Evolutionary conservation across 2,113 vertebrate species (phyloP).

Genomic region (Junco hyemalis): DNA sequence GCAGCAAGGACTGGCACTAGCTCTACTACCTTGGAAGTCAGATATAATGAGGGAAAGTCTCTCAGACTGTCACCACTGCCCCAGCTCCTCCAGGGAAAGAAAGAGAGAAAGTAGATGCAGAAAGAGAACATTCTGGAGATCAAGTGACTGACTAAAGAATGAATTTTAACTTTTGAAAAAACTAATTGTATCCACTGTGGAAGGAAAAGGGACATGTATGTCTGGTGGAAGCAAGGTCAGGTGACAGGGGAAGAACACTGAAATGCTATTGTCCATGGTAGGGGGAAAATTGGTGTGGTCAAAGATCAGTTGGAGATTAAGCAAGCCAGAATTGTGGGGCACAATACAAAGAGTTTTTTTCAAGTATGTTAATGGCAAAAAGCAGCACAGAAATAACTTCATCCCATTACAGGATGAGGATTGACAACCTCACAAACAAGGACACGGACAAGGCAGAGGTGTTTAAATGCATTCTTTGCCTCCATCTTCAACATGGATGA

Average conservation of each 20-base stretch:
- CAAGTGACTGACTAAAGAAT: neutral
- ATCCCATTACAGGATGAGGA: neutral
- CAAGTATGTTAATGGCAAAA: neutral
- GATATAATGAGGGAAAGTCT: neutral
- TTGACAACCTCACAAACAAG: neutral
- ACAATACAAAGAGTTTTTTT: neutral
- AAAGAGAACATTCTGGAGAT: neutral
- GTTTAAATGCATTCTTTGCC: neutral
- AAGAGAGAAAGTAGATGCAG: neutral
- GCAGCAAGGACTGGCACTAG: neutral
- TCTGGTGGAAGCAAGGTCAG: neutral
- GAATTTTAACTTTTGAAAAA: neutral
- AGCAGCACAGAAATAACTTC: neutral
- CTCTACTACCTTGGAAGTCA: neutral
- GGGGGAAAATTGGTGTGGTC: neutral
- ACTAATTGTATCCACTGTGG: neutral
- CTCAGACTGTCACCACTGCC: neutral
- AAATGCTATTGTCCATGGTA: neutral
- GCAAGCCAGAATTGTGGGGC: neutral
- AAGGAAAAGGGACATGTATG: neutral
- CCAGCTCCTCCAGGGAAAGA: neutral
- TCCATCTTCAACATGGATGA: rapidly evolving
- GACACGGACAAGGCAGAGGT: rapidly evolving
- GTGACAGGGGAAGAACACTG: neutral
- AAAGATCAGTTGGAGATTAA: neutral